These are phyloP conservation scores for Syrmaticus mikado DNA, from an alignment of 2,113 vertebrate species.

Conservation along the genomic window DNA sequence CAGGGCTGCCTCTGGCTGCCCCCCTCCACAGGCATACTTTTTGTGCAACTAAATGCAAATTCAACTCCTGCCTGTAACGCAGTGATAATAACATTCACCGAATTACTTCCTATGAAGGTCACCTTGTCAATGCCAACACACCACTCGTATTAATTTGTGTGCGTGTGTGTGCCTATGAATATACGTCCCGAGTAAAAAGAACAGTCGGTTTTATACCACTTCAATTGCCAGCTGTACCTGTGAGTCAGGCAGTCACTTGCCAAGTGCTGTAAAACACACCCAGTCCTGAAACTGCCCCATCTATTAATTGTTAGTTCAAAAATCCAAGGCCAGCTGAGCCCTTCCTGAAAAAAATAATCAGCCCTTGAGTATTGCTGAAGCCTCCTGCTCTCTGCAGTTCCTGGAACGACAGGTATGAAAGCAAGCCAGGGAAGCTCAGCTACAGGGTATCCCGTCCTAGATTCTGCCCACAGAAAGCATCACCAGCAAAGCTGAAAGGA, in stretches of 20 bases:
- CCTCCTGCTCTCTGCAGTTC: neutral
- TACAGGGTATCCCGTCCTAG: neutral
- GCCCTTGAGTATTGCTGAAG: neutral
- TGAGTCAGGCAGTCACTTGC: constrained; percentile 19
- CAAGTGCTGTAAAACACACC: neutral
- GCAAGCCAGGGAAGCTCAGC: neutral
- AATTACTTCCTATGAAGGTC: neutral
- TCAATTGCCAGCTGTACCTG: neutral
- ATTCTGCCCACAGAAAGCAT: neutral
- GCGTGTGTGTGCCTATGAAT: neutral
- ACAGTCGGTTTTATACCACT: constrained; percentile 1
- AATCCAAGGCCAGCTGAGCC: neutral
- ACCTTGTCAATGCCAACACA: neutral
- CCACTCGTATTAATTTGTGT: neutral
- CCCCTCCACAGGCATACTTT: neutral
- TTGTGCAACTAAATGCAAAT: neutral
- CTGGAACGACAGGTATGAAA: neutral
- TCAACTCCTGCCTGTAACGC: neutral
- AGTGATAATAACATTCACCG: neutral
- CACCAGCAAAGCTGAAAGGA: constrained; percentile 1
- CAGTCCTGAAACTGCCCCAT: neutral
- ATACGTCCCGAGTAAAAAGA: neutral
- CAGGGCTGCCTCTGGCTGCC: neutral
- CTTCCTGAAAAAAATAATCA: neutral
- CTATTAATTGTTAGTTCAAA: constrained; percentile 15